Conservation (phyloP, 2,113 vertebrate genomes). For the Microtus ochrogaster region DNA sequence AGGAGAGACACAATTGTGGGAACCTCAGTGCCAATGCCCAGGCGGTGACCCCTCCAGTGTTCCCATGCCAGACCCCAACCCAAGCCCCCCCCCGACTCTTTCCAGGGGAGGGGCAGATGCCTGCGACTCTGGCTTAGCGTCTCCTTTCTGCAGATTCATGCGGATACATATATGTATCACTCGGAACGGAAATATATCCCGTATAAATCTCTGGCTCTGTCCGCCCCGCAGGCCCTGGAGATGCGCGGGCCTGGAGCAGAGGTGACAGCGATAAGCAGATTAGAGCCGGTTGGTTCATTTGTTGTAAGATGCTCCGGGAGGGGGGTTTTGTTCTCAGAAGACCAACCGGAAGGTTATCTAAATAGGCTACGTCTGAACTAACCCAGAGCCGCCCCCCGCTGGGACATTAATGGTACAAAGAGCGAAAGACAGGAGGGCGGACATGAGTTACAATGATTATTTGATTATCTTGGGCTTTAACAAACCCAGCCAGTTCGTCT, state of each 20-base stretch:
- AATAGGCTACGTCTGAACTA: slow-evolving; percentile 85
- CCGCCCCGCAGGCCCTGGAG: slow-evolving; percentile 79
- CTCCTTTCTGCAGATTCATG: slow-evolving; percentile 50
- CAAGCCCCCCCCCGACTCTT: neutral
- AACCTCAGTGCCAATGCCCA: too few species aligned
- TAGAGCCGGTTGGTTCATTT: slow-evolving; percentile 86
- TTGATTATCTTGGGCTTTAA: slow-evolving; percentile 83
- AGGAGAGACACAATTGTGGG: neutral
- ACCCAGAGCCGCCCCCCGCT: slow-evolving; percentile 80
- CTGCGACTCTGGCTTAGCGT: neutral
- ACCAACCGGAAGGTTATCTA: slow-evolving; percentile 88
- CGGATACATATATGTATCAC: neutral
- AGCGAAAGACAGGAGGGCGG: slow-evolving; percentile 44
- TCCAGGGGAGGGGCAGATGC: neutral
- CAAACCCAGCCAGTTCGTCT: slow-evolving; percentile 80
- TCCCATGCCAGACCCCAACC: neutral
- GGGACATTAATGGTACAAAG: slow-evolving; percentile 85
- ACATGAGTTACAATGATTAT: slow-evolving; percentile 74
- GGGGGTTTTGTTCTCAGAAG: slow-evolving; percentile 83
- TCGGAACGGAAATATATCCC: slow-evolving; percentile 38
- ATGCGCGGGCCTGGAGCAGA: slow-evolving; percentile 85
- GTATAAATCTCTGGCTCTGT: slow-evolving; percentile 67
- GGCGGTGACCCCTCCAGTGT: neutral
- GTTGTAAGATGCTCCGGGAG: slow-evolving; percentile 86
- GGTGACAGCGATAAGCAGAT: slow-evolving; percentile 89